A percentile compares a stretch with the other conserved stretches of the same genome.
Evolutionary conservation across 2,888 invertebrate genomes (phyloP).

Genomic region (Antheraea assamensis): DNA sequence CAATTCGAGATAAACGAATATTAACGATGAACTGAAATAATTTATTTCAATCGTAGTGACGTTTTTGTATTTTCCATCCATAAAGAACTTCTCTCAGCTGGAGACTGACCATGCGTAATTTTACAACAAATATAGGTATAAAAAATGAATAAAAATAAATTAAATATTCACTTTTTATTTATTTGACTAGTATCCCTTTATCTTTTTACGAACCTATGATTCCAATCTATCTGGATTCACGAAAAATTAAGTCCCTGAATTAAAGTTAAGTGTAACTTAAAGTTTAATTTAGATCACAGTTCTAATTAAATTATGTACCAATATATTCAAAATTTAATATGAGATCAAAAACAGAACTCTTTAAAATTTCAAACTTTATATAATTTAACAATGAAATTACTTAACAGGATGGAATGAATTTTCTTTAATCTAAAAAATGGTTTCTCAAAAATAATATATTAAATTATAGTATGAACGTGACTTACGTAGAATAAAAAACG

Average conservation of each 20-base stretch:
- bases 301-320: neutral
- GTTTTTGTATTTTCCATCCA: neutral
- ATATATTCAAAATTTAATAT: neutral
- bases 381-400: neutral
- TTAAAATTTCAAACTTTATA: neutral
- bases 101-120: neutral
- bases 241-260: neutral
- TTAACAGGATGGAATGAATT: conserved; percentile 12
- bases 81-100: neutral
- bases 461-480: neutral
- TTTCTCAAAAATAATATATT: conserved; percentile 4
- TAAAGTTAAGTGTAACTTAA: neutral
- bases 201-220: neutral
- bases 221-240: neutral
- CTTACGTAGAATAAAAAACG: neutral
- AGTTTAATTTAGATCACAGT: neutral
- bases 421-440: neutral
- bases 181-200: neutral
- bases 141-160: neutral
- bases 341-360: conserved; percentile 12
- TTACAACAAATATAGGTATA: neutral
- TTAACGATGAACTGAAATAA: too few species aligned
- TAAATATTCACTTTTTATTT: neutral
- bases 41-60: neutral
- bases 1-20: too few species aligned